These are phyloP conservation scores for Speoplatyrhinus poulsoni DNA, from an alignment of 2,113 vertebrate genomes.

Conservation along the genomic window DNA sequence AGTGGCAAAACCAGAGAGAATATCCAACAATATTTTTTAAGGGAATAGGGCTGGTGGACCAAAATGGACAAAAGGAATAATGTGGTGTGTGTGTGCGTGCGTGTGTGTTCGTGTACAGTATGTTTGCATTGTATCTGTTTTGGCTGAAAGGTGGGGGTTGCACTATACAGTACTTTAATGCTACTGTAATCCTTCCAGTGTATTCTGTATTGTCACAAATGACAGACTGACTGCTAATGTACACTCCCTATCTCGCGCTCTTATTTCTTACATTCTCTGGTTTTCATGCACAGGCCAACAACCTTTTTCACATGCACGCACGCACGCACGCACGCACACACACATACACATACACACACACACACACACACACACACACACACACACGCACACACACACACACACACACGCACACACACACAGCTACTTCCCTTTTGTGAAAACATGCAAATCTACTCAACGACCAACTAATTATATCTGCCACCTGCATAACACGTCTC, in stretches of 20 bases:
- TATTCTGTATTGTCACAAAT: too few species aligned
- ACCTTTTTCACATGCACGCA: background rate
- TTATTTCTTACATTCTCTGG: background rate
- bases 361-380: slow-evolving; percentile 31
- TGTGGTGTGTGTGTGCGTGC: background rate
- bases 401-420: slow-evolving; percentile 29
- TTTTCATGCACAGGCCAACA: background rate
- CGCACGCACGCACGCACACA: background rate
- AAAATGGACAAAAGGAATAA: background rate
- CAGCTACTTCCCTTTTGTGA: slow-evolving; percentile 80
- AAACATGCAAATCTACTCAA: slow-evolving; percentile 81
- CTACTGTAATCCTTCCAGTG: too few species aligned
- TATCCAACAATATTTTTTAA: background rate
- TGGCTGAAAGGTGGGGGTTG: too few species aligned
- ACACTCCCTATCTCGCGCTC: background rate
- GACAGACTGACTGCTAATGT: too few species aligned
- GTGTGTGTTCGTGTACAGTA: background rate
- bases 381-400: slow-evolving; percentile 5
- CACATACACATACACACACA: slow-evolving; percentile 6
- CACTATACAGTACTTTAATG: too few species aligned
- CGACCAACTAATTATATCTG: slow-evolving; percentile 82
- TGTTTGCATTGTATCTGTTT: background rate
- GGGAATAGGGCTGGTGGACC: background rate
- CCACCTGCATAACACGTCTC: slow-evolving; percentile 77
- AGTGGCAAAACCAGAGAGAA: slow-evolving; percentile 18